Conservation (phyloP, 2,888 invertebrate species). For the Thyatira batis region DNA sequence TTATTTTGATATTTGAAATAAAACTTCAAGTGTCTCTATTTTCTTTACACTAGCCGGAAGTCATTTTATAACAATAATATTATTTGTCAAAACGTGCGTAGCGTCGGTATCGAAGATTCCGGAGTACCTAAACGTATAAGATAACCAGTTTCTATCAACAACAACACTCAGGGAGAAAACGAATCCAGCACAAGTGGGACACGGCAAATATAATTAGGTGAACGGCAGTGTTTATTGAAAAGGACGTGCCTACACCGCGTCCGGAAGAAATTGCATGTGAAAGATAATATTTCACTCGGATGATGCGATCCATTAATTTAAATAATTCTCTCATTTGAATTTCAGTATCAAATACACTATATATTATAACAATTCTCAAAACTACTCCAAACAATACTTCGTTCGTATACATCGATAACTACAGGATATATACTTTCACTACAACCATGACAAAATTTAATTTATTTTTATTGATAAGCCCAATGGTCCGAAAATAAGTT, state of each 20-base stretch:
- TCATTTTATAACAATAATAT: not conserved
- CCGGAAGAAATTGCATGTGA: slow-evolving; percentile 59
- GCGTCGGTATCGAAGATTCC: not conserved
- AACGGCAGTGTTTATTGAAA: slow-evolving; percentile 62
- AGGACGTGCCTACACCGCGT: slow-evolving; percentile 54
- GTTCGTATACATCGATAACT: slow-evolving; percentile 10
- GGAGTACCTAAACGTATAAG: slow-evolving; percentile 24
- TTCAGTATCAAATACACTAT: too few relatives aligned
- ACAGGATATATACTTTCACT: slow-evolving; percentile 12
- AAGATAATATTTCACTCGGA: slow-evolving; percentile 60
- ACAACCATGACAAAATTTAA: slow-evolving; percentile 15
- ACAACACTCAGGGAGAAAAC: slow-evolving; percentile 47
- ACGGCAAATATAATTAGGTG: slow-evolving; percentile 70
- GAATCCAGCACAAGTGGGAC: slow-evolving; percentile 48
- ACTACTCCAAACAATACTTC: slow-evolving; percentile 35
- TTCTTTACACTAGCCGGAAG: not conserved
- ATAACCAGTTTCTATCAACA: slow-evolving; percentile 46
- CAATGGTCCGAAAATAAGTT: slow-evolving; percentile 18
- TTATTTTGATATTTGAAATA: not conserved
- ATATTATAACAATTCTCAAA: too few relatives aligned
- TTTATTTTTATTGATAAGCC: slow-evolving; percentile 21
- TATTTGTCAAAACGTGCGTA: not conserved
- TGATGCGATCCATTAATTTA: slow-evolving; percentile 51
- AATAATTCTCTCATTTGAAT: slow-evolving; percentile 38
- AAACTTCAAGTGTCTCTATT: not conserved